Conservation (phyloP, 2,888 invertebrate species). For the Mesorhabditis spiculigera region DNA sequence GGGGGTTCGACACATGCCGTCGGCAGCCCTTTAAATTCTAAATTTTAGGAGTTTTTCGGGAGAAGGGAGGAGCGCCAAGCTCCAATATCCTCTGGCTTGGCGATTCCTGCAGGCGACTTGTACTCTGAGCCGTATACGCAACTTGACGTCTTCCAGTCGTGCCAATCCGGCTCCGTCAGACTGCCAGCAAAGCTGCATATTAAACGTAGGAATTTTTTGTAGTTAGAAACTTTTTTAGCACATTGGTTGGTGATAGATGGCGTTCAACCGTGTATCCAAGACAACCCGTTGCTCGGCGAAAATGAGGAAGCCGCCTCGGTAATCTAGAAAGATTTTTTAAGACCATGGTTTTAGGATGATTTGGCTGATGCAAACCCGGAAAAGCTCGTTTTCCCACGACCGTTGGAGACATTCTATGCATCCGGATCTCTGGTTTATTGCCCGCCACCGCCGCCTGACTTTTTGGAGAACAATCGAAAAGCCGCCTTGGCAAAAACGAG, state of each 20-base stretch:
- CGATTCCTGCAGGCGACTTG: not conserved
- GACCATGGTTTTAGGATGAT: not conserved
- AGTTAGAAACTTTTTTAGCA: conserved; percentile 18
- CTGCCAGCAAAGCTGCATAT: not conserved
- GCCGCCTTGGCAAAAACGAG: too few species aligned
- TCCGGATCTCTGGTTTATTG: not conserved
- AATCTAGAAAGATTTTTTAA: not conserved
- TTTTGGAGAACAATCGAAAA: not conserved
- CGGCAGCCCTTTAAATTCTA: not conserved
- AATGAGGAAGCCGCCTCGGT: not conserved
- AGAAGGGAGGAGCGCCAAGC: not conserved
- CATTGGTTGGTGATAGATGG: conserved; percentile 29
- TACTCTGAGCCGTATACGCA: not conserved
- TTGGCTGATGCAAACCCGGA: not conserved
- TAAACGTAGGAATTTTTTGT: not conserved
- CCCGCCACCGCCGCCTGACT: not conserved
- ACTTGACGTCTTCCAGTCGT: not conserved
- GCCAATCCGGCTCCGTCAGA: not conserved
- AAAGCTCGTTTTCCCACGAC: not conserved
- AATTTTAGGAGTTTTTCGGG: not conserved
- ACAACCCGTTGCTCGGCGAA: not conserved
- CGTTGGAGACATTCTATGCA: not conserved
- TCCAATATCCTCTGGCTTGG: not conserved
- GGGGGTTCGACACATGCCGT: too few species aligned
- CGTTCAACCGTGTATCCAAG: conserved; percentile 8